A percentile compares a stretch with the other conserved stretches of the same genome.
These are phyloP conservation scores for Autographa gamma DNA, from an alignment of 2,888 invertebrate genomes.

Conservation along the genomic window DNA sequence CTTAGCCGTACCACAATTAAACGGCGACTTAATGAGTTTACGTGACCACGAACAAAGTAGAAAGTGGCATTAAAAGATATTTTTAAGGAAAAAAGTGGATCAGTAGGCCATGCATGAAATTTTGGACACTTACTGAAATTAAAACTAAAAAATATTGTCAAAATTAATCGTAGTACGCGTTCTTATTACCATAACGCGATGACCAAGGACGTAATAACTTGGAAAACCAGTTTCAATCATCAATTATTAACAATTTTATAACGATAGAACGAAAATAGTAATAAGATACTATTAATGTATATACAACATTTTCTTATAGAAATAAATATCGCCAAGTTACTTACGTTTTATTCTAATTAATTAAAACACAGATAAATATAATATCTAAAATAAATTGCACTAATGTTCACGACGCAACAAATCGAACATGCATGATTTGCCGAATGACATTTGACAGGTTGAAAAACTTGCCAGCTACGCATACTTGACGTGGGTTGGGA, in stretches of 20 bases:
- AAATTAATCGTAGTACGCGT: constrained; percentile 28
- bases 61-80: constrained; percentile 62
- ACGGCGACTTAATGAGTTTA: constrained; percentile 34
- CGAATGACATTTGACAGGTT: constrained; percentile 68
- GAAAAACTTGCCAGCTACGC: constrained; percentile 53
- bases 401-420: constrained; percentile 63
- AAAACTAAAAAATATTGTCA: constrained; percentile 23
- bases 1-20: constrained; percentile 31
- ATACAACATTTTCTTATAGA: neutral
- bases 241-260: constrained; percentile 66
- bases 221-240: constrained; percentile 76
- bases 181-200: constrained; percentile 67
- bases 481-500: constrained; percentile 17
- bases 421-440: constrained; percentile 78
- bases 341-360: constrained; percentile 58
- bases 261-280: constrained; percentile 32
- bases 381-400: constrained; percentile 56
- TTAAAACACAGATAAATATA: constrained; percentile 55
- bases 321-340: constrained; percentile 38
- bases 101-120: constrained; percentile 65
- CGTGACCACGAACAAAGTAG: constrained; percentile 58
- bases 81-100: constrained; percentile 60
- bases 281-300: constrained; percentile 9
- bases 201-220: constrained; percentile 73
- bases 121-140: constrained; percentile 29